Evolutionary conservation across 2,888 invertebrate genomes (phyloP).

Genomic region (Coleophora deauratella): DNA sequence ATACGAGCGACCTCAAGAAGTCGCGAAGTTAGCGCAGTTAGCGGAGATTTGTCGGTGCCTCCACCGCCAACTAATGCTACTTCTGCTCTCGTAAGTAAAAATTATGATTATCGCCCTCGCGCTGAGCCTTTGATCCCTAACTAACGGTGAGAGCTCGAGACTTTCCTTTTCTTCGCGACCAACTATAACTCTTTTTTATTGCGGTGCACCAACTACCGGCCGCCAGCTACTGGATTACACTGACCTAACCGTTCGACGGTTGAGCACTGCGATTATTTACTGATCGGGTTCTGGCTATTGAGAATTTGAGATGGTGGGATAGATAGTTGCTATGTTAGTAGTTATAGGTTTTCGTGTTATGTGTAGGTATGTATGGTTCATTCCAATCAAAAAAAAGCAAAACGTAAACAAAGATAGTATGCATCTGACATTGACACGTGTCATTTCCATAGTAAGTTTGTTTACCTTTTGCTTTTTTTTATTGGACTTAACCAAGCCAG

Average conservation of each 20-base stretch:
- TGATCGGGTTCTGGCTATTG: slow-evolving; percentile 21
- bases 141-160: slow-evolving; percentile 53
- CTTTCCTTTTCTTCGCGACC: slow-evolving; percentile 65
- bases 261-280: slow-evolving; percentile 40
- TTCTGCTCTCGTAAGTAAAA: slow-evolving; percentile 70
- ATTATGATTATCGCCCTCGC: slow-evolving; percentile 71
- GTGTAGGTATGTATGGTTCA: no score
- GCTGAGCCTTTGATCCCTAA: slow-evolving; percentile 69
- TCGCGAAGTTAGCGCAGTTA: slow-evolving; percentile 71
- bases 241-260: slow-evolving; percentile 50
- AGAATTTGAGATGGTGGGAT: neutral
- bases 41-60: slow-evolving; percentile 65
- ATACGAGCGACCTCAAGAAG: slow-evolving; percentile 37
- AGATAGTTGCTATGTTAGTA: neutral
- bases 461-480: no score
- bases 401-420: no score
- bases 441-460: no score
- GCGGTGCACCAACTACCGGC: slow-evolving; percentile 40
- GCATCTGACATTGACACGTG: no score
- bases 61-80: slow-evolving; percentile 56
- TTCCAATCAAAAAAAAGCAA: no score
- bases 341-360: neutral
- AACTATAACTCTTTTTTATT: slow-evolving; percentile 76
- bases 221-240: slow-evolving; percentile 63
- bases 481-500: no score